A percentile compares a stretch with the other conserved stretches of the same genome.
phyloP scores from a whole-genome alignment of 2,113 vertebrate genomes.

The Ciconia maguari region DNA sequence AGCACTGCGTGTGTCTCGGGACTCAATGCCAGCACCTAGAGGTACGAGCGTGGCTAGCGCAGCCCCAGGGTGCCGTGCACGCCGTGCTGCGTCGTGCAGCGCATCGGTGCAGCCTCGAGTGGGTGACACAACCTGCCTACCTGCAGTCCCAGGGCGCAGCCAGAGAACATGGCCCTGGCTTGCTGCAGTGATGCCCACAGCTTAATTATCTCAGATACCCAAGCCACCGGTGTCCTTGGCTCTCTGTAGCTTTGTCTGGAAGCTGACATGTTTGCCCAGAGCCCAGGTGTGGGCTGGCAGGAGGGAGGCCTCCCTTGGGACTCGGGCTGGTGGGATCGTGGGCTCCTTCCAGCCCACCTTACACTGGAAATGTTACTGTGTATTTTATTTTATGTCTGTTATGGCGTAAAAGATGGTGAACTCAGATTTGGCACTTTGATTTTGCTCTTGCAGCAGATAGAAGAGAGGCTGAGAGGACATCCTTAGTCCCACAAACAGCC shows the following conservation, averaged over 20 bases:
- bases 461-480: too few species aligned
- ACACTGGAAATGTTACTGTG: background rate
- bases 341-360: background rate
- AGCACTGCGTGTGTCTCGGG: rapidly evolving
- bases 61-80: too few species aligned
- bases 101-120: rapidly evolving
- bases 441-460: too few species aligned
- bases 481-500: too few species aligned
- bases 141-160: background rate
- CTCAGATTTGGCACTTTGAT: background rate
- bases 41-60: background rate
- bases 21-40: background rate
- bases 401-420: background rate
- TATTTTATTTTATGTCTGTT: too few species aligned
- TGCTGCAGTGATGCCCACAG: background rate
- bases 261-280: background rate
- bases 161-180: background rate
- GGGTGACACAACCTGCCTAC: background rate
- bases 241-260: too few species aligned
- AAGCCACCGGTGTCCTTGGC: too few species aligned
- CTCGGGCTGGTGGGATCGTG: background rate
- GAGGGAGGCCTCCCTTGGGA: background rate
- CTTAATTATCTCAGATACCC: background rate
- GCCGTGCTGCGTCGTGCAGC: rapidly evolving
- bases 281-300: background rate